phyloP scores from a whole-genome alignment of 2,113 vertebrate genomes.

The Cavia aperea region DNA sequence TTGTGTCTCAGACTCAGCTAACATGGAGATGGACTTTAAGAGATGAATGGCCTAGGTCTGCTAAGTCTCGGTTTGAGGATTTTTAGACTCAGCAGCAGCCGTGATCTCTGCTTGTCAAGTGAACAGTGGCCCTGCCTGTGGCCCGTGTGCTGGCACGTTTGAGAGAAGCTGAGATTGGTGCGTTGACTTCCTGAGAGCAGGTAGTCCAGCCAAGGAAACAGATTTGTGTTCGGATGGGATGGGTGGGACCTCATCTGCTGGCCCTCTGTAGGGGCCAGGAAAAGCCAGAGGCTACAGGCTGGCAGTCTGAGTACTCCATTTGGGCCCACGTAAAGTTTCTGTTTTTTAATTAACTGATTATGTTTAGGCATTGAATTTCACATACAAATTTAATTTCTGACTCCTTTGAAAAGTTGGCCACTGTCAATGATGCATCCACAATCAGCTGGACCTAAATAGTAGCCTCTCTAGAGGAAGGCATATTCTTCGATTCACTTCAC shows the following conservation, averaged over 20 bases:
- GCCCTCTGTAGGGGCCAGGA: neutral
- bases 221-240: neutral
- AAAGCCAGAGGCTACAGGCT: neutral
- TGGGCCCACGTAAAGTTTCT: neutral
- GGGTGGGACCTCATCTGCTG: neutral
- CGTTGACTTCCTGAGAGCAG: neutral
- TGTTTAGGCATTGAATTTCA: conserved; percentile 39
- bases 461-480: neutral
- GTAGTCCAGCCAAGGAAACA: neutral
- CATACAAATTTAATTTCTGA: neutral
- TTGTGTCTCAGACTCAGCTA: neutral
- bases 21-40: neutral
- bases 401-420: conserved; percentile 31
- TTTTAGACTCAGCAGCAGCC: neutral
- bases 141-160: neutral
- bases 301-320: neutral
- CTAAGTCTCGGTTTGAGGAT: neutral
- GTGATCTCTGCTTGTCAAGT: neutral
- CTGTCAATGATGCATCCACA: neutral
- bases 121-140: neutral
- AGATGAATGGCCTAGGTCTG: neutral
- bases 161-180: neutral
- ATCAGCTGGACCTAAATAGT: neutral
- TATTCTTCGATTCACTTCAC: neutral
- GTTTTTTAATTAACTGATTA: neutral